A percentile compares a stretch with the other conserved stretches of the same genome.
Conservation (phyloP, 2,113 vertebrate species). For the Stigmatopora argus region DNA sequence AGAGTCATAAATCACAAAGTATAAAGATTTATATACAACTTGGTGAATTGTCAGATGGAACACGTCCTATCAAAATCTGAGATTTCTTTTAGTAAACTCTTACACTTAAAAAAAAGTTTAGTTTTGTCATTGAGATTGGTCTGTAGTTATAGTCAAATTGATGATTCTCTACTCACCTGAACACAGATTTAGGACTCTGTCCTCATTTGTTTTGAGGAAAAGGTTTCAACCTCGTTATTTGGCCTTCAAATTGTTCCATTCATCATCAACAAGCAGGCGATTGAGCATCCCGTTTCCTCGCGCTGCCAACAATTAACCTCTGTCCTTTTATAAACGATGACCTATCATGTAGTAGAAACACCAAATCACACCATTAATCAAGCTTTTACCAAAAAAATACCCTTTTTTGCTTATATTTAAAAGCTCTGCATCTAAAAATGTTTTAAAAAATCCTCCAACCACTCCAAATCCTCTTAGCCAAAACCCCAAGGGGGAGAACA, state of each 20-base stretch:
- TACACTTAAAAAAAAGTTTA: too few species aligned
- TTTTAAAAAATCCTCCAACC: slow-evolving; percentile 20
- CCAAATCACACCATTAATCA: slow-evolving; percentile 20
- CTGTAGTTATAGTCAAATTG: neutral
- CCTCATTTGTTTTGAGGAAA: slow-evolving; percentile 11
- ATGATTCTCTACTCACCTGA: too few species aligned
- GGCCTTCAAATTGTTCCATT: slow-evolving; percentile 39
- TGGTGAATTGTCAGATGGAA: too few species aligned
- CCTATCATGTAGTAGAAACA: slow-evolving; percentile 21
- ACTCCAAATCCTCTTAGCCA: slow-evolving; percentile 1
- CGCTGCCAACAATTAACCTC: slow-evolving; percentile 44
- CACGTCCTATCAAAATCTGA: too few species aligned
- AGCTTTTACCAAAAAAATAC: slow-evolving; percentile 25
- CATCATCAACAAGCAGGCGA: slow-evolving; percentile 42
- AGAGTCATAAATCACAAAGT: too few species aligned
- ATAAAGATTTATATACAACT: too few species aligned
- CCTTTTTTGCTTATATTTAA: slow-evolving; percentile 33
- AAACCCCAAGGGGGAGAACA: too few species aligned
- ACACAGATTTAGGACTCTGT: neutral
- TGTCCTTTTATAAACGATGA: slow-evolving; percentile 31
- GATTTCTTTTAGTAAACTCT: too few species aligned
- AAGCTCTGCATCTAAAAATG: slow-evolving; percentile 35
- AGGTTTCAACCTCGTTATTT: slow-evolving; percentile 10
- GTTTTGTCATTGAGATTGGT: neutral
- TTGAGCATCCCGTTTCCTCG: slow-evolving; percentile 32